Percentiles rank a stretch among this genome's conserved stretches.
Evolutionary conservation across 2,888 invertebrate species (phyloP).

Genomic region (Dryobotodes eremita): DNA sequence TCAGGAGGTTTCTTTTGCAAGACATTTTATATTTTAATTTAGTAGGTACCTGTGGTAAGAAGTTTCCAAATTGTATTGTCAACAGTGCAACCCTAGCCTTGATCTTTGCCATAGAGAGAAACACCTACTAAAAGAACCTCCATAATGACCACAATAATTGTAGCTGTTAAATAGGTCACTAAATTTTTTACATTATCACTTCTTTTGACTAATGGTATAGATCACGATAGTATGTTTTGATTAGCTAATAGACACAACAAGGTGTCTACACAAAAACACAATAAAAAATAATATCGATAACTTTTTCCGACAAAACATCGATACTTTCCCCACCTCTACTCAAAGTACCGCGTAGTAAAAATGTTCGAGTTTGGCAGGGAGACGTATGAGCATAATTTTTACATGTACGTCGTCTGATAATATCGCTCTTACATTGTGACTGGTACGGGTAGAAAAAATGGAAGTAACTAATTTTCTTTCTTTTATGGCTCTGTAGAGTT

Average conservation of each 20-base stretch:
- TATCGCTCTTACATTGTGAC: constrained; percentile 42
- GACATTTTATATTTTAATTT: neutral
- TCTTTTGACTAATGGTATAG: neutral
- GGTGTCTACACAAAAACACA: neutral
- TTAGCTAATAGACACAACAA: neutral
- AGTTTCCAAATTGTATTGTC: neutral
- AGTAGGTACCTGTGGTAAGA: neutral
- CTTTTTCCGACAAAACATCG: constrained; percentile 26
- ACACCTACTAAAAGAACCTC: neutral
- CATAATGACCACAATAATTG: neutral
- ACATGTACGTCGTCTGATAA: constrained; percentile 54
- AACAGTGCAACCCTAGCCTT: neutral
- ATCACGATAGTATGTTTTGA: neutral
- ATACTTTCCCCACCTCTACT: constrained; percentile 32
- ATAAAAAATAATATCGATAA: constrained; percentile 29
- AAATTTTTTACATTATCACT: neutral
- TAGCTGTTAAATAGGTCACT: neutral
- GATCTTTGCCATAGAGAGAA: neutral
- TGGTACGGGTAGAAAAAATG: constrained; percentile 15
- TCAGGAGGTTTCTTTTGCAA: too few species aligned
- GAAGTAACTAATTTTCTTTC: constrained; percentile 41
- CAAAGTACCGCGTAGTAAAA: constrained; percentile 40
- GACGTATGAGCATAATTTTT: constrained; percentile 65
- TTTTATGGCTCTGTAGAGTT: constrained; percentile 11
- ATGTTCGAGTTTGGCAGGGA: constrained; percentile 61